phyloP scores from a whole-genome alignment of 2,113 vertebrate species.

The Bufo bufo region DNA sequence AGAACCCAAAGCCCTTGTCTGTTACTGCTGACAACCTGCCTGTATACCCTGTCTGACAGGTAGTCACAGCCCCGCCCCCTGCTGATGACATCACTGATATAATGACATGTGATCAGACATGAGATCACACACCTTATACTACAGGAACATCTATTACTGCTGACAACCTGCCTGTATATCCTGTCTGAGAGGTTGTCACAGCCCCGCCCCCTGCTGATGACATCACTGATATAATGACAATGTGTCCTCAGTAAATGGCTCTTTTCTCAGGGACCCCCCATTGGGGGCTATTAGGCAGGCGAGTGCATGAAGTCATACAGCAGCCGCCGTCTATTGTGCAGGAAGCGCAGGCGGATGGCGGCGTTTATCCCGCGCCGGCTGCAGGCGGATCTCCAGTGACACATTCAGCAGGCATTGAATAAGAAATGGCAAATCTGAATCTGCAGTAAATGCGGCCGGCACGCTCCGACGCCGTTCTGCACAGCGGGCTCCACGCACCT shows the following conservation, averaged over 20 bases:
- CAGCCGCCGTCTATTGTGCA: slow-evolving; percentile 13
- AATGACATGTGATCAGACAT: no score
- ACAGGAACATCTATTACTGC: no score
- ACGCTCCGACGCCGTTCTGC: background rate
- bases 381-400: background rate
- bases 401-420: slow-evolving; percentile 10
- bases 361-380: slow-evolving; percentile 5
- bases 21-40: background rate
- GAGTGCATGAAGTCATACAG: background rate
- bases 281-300: background rate
- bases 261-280: background rate
- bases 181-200: no score
- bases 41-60: background rate
- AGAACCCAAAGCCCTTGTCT: background rate
- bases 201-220: no score
- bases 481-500: background rate
- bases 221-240: no score
- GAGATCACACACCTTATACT: no score
- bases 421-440: slow-evolving; percentile 38
- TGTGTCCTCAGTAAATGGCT: background rate
- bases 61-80: background rate
- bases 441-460: background rate
- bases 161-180: no score
- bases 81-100: background rate
- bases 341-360: background rate